Evolutionary conservation across 2,113 vertebrate genomes (phyloP).

Genomic region (Accipiter cooperii): DNA sequence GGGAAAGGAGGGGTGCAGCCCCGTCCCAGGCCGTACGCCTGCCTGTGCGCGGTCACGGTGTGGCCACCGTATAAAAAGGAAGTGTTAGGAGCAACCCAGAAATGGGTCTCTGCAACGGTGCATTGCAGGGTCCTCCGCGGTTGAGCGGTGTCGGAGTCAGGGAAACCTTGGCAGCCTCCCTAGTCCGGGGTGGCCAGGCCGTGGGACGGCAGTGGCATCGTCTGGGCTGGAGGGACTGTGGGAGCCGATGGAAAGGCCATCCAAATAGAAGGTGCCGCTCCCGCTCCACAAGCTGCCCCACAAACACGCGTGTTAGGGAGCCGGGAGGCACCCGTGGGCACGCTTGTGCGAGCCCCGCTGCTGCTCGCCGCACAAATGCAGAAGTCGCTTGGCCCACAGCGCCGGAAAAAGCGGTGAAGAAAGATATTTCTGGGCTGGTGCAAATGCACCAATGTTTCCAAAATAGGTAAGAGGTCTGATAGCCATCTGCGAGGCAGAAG

Average conservation of each 20-base stretch:
- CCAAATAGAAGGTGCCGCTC: not conserved
- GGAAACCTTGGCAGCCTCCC: not conserved
- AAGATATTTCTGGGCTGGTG: not conserved
- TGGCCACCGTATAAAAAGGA: not conserved
- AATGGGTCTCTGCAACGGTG: not conserved
- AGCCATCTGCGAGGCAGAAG: not conserved
- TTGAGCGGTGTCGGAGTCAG: rapidly evolving
- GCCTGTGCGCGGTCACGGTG: rapidly evolving
- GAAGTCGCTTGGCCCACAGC: not conserved
- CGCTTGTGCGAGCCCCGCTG: not conserved
- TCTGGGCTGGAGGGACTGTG: not conserved
- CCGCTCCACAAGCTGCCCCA: rapidly evolving
- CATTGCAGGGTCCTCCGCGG: not conserved
- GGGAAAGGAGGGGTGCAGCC: not conserved
- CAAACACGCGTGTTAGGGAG: not conserved
- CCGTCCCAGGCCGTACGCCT: rapidly evolving
- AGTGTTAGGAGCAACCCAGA: not conserved
- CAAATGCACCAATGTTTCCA: rapidly evolving
- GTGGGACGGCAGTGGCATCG: not conserved
- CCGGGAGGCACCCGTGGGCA: not conserved
- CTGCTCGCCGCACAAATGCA: not conserved
- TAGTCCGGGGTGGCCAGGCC: not conserved
- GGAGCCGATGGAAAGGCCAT: not conserved
- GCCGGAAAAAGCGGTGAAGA: not conserved
- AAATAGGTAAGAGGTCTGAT: not conserved